Conservation (phyloP, 2,113 vertebrate species). For the Seriola dumerili region DNA sequence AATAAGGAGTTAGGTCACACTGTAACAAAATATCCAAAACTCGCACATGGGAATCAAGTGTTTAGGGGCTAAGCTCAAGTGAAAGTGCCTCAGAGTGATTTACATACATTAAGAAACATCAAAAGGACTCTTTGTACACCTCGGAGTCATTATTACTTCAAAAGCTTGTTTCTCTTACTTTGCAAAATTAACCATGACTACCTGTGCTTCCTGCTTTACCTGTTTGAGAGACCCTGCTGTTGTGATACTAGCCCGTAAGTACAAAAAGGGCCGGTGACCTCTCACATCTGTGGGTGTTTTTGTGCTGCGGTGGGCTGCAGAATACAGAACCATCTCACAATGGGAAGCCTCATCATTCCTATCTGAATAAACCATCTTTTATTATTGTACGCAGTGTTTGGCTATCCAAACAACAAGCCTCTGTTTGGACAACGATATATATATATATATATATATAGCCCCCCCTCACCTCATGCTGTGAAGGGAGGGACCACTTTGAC, state of each 20-base stretch:
- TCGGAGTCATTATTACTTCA: conserved; percentile 55
- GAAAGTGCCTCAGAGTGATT: conserved; percentile 59
- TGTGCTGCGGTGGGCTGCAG: not conserved
- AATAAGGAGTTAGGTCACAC: conserved; percentile 18
- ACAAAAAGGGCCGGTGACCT: conserved; percentile 2
- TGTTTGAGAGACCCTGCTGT: conserved; percentile 7
- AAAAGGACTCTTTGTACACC: conserved; percentile 55
- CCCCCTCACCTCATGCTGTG: conserved; percentile 20
- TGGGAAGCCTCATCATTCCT: not conserved
- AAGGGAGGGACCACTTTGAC: conserved; percentile 20
- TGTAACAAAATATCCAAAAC: conserved; percentile 32
- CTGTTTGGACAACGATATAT: conserved; percentile 55
- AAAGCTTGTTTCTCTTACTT: conserved; percentile 39
- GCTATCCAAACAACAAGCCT: conserved; percentile 50
- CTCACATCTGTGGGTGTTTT: not conserved
- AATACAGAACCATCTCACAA: not conserved
- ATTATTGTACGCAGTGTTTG: conserved; percentile 28
- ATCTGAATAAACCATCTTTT: not conserved
- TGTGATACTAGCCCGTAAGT: not conserved
- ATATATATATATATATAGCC: not conserved
- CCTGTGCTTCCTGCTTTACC: not conserved
- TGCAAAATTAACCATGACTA: conserved; percentile 46
- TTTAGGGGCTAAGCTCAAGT: conserved; percentile 39
- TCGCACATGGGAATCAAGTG: conserved; percentile 32
- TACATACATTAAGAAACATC: conserved; percentile 66